Percentiles rank a stretch among this genome's conserved stretches.
Conservation (phyloP, 1,140 invertebrate genomes). For the Laodelphax striatellus region DNA sequence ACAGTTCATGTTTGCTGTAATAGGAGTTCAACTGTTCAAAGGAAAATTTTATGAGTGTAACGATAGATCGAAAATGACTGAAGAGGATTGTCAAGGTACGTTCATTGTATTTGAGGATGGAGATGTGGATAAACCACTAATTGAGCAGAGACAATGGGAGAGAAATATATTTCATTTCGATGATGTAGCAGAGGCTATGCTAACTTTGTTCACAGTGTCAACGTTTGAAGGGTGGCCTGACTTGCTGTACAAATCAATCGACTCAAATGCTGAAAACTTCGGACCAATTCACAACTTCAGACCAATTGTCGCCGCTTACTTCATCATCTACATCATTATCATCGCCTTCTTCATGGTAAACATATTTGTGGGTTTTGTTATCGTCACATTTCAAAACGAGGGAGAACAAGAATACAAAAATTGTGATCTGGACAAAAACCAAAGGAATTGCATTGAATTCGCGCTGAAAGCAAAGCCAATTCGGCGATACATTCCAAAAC, state of each 20-base stretch:
- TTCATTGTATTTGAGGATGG: conserved; percentile 80
- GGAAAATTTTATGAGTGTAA: conserved; percentile 27
- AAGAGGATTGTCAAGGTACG: conserved; percentile 67
- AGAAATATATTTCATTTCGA: conserved; percentile 92
- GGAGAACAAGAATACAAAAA: conserved; percentile 99
- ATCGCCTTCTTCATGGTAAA: conserved; percentile 99
- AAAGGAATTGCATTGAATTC: conserved; percentile 99
- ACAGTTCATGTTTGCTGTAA: conserved; percentile 99
- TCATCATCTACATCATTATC: conserved; percentile 99
- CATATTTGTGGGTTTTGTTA: conserved; percentile 99
- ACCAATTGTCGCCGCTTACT: conserved; percentile 95
- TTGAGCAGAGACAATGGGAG: conserved; percentile 69
- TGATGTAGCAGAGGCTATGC: conserved; percentile 93
- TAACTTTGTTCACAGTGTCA: conserved; percentile 96
- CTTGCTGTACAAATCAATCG: conserved; percentile 92
- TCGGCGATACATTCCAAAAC: conserved; percentile 94
- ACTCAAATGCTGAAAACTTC: conserved; percentile 88
- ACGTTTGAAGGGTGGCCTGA: conserved; percentile 99
- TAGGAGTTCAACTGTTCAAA: conserved; percentile 99
- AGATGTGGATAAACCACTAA: conserved; percentile 65
- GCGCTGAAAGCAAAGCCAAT: conserved; percentile 97
- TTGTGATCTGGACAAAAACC: conserved; percentile 99
- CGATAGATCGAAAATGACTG: conserved; percentile 69
- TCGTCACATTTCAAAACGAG: conserved; percentile 98
- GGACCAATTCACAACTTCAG: conserved; percentile 97